A percentile compares a stretch with the other conserved stretches of the same genome.
Conservation (phyloP, 2,113 vertebrate genomes). For the Halcyon malimbica region DNA sequence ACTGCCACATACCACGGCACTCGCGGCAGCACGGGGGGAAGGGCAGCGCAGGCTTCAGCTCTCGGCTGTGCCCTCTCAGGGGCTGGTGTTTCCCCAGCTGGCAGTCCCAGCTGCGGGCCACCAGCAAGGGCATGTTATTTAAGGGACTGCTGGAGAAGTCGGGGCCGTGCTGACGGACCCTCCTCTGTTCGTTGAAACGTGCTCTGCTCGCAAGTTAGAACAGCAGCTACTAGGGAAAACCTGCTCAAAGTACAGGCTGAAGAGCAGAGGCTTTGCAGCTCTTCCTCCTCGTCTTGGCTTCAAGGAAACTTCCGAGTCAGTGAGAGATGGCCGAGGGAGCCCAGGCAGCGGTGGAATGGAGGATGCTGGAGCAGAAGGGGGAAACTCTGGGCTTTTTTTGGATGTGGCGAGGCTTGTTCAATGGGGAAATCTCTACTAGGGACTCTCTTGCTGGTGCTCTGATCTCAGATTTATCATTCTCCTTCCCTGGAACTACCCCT, state of each 20-base stretch:
- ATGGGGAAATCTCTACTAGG: background rate
- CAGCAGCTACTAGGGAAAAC: background rate
- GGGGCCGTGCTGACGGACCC: background rate
- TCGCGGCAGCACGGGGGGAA: background rate
- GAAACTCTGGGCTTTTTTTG: background rate
- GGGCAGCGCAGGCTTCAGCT: background rate
- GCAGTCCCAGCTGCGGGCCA: background rate
- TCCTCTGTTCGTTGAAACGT: background rate
- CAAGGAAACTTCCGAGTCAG: background rate
- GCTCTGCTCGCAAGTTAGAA: background rate
- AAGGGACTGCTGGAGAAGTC: background rate
- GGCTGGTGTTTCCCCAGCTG: background rate
- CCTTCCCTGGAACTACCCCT: background rate
- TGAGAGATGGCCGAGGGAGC: background rate
- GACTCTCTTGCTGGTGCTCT: background rate
- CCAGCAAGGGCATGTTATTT: background rate
- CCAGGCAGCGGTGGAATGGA: background rate
- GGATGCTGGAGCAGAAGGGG: background rate
- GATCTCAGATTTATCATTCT: background rate
- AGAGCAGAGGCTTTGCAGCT: background rate
- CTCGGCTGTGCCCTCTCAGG: background rate
- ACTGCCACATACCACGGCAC: accelerated
- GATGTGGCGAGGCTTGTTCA: background rate
- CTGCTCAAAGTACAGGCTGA: accelerated
- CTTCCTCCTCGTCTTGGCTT: background rate